Base-by-base conservation (phyloP, 35 echinoderm and acorn worm species). In the Eucidaris tribuloides region DNA sequence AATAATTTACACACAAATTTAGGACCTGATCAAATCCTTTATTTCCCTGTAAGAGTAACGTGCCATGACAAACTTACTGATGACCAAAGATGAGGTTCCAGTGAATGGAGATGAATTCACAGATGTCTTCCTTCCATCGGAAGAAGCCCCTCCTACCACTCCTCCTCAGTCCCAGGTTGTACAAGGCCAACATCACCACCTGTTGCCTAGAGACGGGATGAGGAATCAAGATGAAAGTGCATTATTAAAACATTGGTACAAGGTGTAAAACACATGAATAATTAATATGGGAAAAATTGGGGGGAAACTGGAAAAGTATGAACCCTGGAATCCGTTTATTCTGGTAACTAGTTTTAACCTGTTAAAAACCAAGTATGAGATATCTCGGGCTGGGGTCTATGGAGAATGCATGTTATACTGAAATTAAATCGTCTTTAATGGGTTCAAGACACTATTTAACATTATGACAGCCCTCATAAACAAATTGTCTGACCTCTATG, bases 111-210 rank as follows among this genome's bases (percentile, higher is more conserved):
- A 99, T 93, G 40, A 93, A 99, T 65, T 87, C 86, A 83, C 90
- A 93, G 59, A 99, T 92, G 58, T 99, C 96, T 46, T 99, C 96
- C 58, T 99, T 99, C 96, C 96, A 99, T 27, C 96, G 72, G 83
- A 99, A 99, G 58, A 90, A 99, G 3, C 91, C 91, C 62, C 83
- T 93, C 15, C 96, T 62, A 23, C 96, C 96, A 63, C 96, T 99
- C 42, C 78, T 89, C 66, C 79, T 85, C 18, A 80, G 78, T 11
- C 90, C 79, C 5, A 99, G 72, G 34, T 99, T 99, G 49, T 90
- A 99, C 33, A 99, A 84, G 3, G 96, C 54, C 25, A 99, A 59
- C 18, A 99, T 92, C 15, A 99, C 96, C 20, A 99, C 96, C 64
- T 99, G 96, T 72, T 99, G 96, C 96, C 96, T 99, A 80, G 43